Evolutionary conservation across 37 sponge, comb jelly and placozoan genomes (phyloP), one percentile per base, ranked within the genome.

Genomic region (Axinella damicornis): DNA sequence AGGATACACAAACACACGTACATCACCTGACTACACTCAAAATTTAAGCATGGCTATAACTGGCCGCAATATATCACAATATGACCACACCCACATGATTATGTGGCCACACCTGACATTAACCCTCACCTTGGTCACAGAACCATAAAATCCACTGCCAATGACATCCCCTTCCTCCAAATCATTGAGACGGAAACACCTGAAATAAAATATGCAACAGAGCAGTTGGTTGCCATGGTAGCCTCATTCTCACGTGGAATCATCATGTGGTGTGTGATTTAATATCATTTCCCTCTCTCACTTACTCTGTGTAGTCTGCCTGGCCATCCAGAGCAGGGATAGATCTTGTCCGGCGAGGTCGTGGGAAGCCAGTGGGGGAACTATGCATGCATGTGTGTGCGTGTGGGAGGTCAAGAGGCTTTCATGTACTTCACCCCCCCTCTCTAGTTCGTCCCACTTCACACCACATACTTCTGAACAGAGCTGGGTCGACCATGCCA

Each of bases 91-190:
- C n/a, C 9, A 9, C 46, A 46, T 46, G 6, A 46, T 46, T n/a
- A n/a, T n/a, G n/a, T n/a, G n/a, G n/a, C n/a, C n/a, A n/a, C 19
- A 16, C 19, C 18, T 19, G 16, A 57, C 58, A 57, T 27, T 73
- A 27, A 31, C 28, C 12, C 52, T 24, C 41, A 95, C 96, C 92
- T 91, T 87, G 64, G 37, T 71, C 17, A 96, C 94, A 14, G 92
- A 76, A 14, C 97, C 97, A 40, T 78, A 96, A 80, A 94, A 96
- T 12, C 97, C 97, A 11, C 67, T 36, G 28, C 97, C 97, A 13
- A 96, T 71, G n/a, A 86, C 83, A 30, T 88, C 94, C 0, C 94
- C 94, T 33, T 87, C 32, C 65, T 91, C 86, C 31, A 96, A 85
- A 55, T 96, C 97, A 85, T 56, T 78, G 27, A 84, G 85, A 27